These are phyloP conservation scores for Anolis carolinensis DNA, from an alignment of 2,113 vertebrate genomes.

Conservation along the genomic window DNA sequence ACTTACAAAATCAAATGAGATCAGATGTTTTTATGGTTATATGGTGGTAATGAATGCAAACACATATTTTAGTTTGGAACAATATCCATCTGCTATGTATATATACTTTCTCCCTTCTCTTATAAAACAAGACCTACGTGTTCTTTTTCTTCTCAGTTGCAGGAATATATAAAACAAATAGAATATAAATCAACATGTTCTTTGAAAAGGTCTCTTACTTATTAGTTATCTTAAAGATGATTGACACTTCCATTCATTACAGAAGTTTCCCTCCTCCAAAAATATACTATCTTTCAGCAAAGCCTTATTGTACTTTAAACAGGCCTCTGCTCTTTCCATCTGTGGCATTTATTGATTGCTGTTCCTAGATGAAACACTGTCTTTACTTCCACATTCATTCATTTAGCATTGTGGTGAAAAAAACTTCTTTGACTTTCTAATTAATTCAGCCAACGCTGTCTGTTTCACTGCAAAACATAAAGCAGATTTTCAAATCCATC, in stretches of 20 bases:
- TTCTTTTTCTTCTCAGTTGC: neutral
- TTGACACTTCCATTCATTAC: neutral
- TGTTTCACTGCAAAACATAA: neutral
- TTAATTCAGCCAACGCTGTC: neutral
- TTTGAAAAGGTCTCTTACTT: neutral
- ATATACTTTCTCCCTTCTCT: neutral
- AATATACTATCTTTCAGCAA: neutral
- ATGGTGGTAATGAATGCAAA: too few species aligned
- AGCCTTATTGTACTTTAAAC: neutral
- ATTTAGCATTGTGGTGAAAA: neutral
- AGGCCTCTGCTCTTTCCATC: neutral
- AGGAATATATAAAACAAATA: neutral
- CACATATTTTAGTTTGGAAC: too few species aligned
- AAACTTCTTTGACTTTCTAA: neutral
- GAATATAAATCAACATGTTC: neutral
- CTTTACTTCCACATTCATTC: neutral
- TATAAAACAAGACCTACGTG: neutral
- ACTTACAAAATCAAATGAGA: too few species aligned
- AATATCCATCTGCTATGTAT: neutral
- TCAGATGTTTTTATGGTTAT: too few species aligned
- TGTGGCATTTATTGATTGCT: constrained; percentile 13
- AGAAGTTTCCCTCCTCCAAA: neutral
- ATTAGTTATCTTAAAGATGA: neutral
- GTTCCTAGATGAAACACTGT: neutral
- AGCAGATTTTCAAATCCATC: neutral